Conservation (phyloP, 1,140 invertebrate species). For the Chymomyza costata region DNA sequence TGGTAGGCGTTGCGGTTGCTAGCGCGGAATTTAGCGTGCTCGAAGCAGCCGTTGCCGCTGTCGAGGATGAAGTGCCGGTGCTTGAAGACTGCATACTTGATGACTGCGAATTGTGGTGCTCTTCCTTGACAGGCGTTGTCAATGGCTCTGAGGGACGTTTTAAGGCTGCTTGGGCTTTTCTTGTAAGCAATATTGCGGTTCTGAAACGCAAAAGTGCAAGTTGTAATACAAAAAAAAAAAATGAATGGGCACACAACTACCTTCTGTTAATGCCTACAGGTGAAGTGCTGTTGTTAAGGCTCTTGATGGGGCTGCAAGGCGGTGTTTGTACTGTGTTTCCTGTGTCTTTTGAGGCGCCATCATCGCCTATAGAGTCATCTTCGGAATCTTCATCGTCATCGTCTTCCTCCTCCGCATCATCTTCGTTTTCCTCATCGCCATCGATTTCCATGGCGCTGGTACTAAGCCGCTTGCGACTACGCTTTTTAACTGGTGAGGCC, state of each 20-base stretch:
- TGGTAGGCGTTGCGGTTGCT: slow-evolving; percentile 23
- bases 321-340: slow-evolving; percentile 63
- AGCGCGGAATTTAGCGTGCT: slow-evolving; percentile 37
- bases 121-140: slow-evolving; percentile 75
- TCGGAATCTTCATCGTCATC: slow-evolving; percentile 56
- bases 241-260: slow-evolving; percentile 27
- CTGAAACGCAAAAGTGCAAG: slow-evolving; percentile 56
- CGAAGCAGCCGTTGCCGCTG: slow-evolving; percentile 70
- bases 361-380: slow-evolving; percentile 74
- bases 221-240: background rate
- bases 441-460: slow-evolving; percentile 74
- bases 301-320: slow-evolving; percentile 72
- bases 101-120: slow-evolving; percentile 65
- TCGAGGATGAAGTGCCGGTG: slow-evolving; percentile 69
- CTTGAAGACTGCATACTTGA: slow-evolving; percentile 75
- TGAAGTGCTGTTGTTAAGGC: slow-evolving; percentile 73
- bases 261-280: slow-evolving; percentile 83
- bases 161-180: slow-evolving; percentile 81
- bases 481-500: slow-evolving; percentile 42
- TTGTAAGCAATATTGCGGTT: slow-evolving; percentile 88
- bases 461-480: slow-evolving; percentile 41
- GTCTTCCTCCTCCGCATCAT: slow-evolving; percentile 55
- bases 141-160: slow-evolving; percentile 74
- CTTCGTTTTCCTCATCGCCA: slow-evolving; percentile 39
- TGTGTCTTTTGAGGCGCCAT: slow-evolving; percentile 47